Percentiles rank a stretch among this genome's conserved stretches.
Evolutionary conservation across 2,888 invertebrate species (phyloP).

Genomic region (Acholoe squamosa): DNA sequence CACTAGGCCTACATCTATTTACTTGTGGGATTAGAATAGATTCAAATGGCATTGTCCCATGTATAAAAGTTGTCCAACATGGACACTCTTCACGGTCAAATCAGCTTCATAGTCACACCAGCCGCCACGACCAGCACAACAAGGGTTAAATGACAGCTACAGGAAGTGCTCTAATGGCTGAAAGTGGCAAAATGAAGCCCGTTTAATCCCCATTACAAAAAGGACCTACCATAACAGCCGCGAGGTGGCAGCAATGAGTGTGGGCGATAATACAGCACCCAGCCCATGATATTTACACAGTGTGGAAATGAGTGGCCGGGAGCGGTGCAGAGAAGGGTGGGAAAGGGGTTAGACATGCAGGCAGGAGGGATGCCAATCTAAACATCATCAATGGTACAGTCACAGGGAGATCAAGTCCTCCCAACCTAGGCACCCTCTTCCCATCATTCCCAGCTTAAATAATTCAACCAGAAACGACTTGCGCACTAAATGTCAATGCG

Average conservation of each 20-base stretch:
- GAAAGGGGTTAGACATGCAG: constrained; percentile 12
- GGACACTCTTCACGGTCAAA: neutral
- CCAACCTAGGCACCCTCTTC: neutral
- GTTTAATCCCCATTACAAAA: constrained; percentile 61
- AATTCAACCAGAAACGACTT: neutral
- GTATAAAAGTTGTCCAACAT: neutral
- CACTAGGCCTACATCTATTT: no score
- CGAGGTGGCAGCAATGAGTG: constrained; percentile 36
- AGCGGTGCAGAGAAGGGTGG: constrained; percentile 20
- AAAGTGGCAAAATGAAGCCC: constrained; percentile 55
- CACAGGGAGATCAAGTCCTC: neutral
- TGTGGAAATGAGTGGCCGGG: constrained; percentile 49
- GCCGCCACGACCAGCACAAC: neutral
- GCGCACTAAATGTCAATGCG: neutral
- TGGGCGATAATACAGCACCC: constrained; percentile 30
- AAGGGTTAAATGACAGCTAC: constrained; percentile 52
- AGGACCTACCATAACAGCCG: constrained; percentile 41
- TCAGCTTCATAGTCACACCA: neutral
- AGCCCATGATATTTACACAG: constrained; percentile 49
- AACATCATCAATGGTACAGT: constrained; percentile 38
- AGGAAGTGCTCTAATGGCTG: constrained; percentile 60
- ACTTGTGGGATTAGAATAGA: no score
- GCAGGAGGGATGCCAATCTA: constrained; percentile 28
- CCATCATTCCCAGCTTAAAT: neutral
- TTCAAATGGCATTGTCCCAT: no score